These are phyloP conservation scores for Nibea albiflora DNA, from an alignment of 2,113 vertebrate species.

Conservation along the genomic window DNA sequence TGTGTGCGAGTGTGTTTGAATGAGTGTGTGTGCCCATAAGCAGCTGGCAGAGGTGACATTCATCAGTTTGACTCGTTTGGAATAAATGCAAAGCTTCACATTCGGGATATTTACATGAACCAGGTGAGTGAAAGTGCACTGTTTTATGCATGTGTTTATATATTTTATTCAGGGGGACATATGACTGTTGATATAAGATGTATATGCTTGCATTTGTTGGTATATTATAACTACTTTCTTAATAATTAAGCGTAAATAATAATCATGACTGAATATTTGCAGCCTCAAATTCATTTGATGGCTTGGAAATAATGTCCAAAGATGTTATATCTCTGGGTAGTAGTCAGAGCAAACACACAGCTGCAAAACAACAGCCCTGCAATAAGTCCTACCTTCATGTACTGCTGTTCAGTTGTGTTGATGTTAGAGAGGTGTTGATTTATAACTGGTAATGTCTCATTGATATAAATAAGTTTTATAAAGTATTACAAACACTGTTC, in stretches of 20 bases:
- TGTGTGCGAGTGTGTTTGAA: conserved; percentile 48
- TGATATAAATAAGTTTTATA: not conserved
- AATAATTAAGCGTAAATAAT: not conserved
- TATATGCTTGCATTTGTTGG: not conserved
- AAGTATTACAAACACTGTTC: not conserved
- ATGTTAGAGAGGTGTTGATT: not conserved
- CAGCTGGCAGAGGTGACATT: conserved; percentile 58
- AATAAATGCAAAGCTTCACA: conserved; percentile 59
- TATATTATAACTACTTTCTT: conserved; percentile 8
- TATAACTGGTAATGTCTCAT: not conserved
- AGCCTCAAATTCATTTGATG: not conserved
- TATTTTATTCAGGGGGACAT: not conserved
- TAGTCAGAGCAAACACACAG: not conserved
- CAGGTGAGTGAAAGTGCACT: conserved; percentile 65
- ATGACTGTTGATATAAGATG: not conserved
- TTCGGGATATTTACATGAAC: conserved; percentile 66
- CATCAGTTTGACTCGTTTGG: conserved; percentile 51
- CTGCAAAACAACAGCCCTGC: not conserved
- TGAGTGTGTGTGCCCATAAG: conserved; percentile 58
- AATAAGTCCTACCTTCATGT: not conserved
- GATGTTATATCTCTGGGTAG: not conserved
- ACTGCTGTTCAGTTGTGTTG: not conserved
- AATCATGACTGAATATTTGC: not conserved
- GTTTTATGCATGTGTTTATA: not conserved
- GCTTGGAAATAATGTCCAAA: conserved; percentile 13